A percentile compares a stretch with the other conserved stretches of the same genome.
These are phyloP conservation scores for Seira ritae DNA, from an alignment of 2,888 invertebrate species.

Conservation along the genomic window DNA sequence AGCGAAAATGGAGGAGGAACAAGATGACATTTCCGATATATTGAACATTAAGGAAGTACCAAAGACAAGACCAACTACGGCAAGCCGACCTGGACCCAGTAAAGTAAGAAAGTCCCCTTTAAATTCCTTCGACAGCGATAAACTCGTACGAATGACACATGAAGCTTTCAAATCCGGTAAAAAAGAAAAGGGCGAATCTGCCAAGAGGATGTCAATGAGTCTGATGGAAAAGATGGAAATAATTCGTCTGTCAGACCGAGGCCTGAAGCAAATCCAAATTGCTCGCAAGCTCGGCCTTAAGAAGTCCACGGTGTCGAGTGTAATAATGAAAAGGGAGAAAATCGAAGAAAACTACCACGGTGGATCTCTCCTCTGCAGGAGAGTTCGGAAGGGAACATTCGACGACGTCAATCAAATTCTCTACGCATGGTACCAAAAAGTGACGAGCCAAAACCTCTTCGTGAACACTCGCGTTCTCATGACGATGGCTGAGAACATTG, in stretches of 20 bases:
- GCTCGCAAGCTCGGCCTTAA: slow-evolving; percentile 23
- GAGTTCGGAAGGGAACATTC: slow-evolving; percentile 33
- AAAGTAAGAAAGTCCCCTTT: too few species aligned
- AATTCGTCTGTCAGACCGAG: slow-evolving; percentile 32
- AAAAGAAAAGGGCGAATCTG: not conserved
- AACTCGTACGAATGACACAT: slow-evolving; percentile 17
- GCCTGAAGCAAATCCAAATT: slow-evolving; percentile 31
- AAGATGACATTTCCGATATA: too few species aligned
- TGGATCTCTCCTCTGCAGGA: slow-evolving; percentile 36
- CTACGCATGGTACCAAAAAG: slow-evolving; percentile 44
- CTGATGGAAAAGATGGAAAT: slow-evolving; percentile 46
- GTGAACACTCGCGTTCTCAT: slow-evolving; percentile 35
- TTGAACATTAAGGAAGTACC: too few species aligned
- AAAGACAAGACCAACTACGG: too few species aligned
- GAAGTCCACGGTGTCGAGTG: slow-evolving; percentile 34
- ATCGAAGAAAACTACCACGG: slow-evolving; percentile 36
- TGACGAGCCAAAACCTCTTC: slow-evolving; percentile 35
- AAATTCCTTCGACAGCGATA: not conserved
- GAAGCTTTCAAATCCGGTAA: slow-evolving; percentile 11
- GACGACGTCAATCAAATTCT: slow-evolving; percentile 35
- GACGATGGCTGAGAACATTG: slow-evolving; percentile 51
- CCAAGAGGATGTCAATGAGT: slow-evolving; percentile 20
- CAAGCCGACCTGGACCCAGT: too few species aligned
- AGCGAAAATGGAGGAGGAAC: too few species aligned
- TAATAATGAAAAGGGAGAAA: slow-evolving; percentile 23